Evolutionary conservation across 2,113 vertebrate species (phyloP), one percentile per base, ranked within the genome.

Genomic region (Casuarius casuarius): DNA sequence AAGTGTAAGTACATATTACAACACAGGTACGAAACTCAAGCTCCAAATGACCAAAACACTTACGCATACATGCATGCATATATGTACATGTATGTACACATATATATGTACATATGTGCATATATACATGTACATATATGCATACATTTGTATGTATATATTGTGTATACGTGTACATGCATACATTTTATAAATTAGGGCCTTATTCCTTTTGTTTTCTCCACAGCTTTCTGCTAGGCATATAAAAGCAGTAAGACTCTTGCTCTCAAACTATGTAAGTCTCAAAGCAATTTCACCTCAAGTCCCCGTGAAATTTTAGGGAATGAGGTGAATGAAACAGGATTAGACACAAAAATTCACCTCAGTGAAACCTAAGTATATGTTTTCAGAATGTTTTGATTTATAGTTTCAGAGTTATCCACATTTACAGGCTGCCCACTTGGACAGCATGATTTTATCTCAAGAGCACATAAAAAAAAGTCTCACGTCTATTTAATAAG

Each of bases 31-130:
- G 44, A 66, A 70, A 68, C 81, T 78, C 26, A 23, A 28, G 22
- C 26, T 77, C 80, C 65, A 67, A 76, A 56, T 44, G 5, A 84
- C 35, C 42, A 42, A 66, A 66, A 16, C 28, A 81, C 15, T 76
- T 61, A 85, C 5, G 17, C 22, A 28, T 12, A 31, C 0, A 0
- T 31, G 29, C 10, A 73, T 19, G 29, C 19, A 16, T 35, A 35
- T 1, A 2, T 59, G 3, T 7, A 33, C 8, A 18, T 7, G 10
- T 31, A 58, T 20, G 25, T 17, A 70, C 35, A 63, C 15, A 65
- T 25, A 33, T 7, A 52, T 2, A 12, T 33, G 20, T 40, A 40
- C 38, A 11, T n/a, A 63, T 23, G 31, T 22, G 33, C 26, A 26
- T 23, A 12, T 9, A 42, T 44, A 19, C 25, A 52, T 23, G 29